These are phyloP conservation scores for Drosophila azteca DNA, from an alignment of 1,140 invertebrate genomes.

Conservation along the genomic window DNA sequence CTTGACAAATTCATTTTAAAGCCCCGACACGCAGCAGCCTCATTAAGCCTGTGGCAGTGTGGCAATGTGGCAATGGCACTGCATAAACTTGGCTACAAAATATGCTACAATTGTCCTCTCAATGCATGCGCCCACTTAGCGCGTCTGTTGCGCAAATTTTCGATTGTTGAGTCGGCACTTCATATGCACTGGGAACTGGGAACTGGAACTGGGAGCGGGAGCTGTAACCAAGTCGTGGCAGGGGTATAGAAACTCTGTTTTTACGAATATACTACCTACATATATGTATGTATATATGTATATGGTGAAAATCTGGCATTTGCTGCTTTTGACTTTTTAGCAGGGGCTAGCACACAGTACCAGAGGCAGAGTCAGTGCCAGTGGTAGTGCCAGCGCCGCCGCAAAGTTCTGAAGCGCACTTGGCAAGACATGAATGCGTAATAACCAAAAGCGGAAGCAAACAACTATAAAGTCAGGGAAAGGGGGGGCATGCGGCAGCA, in stretches of 20 bases:
- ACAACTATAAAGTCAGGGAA: constrained; percentile 75
- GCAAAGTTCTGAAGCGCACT: constrained; percentile 78
- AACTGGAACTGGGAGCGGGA: constrained; percentile 23
- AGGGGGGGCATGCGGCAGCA: constrained; percentile 22
- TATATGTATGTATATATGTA: constrained; percentile 24
- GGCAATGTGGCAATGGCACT: constrained; percentile 27
- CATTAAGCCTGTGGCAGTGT: constrained; percentile 41
- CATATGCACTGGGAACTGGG: constrained; percentile 53
- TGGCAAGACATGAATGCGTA: constrained; percentile 80
- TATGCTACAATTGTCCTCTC: constrained; percentile 66
- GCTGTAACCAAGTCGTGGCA: constrained; percentile 17
- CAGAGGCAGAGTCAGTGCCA: constrained; percentile 1
- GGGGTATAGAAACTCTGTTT: constrained; percentile 31
- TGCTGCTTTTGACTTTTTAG: constrained; percentile 77
- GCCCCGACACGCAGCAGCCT: constrained; percentile 18
- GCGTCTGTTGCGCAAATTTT: constrained; percentile 78
- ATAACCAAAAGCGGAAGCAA: constrained; percentile 81
- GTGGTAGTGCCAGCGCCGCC: constrained; percentile 19
- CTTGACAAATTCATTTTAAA: constrained; percentile 29
- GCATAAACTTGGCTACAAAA: constrained; percentile 65
- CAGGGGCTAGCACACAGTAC: constrained; percentile 7
- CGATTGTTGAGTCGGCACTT: constrained; percentile 79
- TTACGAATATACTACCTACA: neutral
- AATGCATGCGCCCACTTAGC: constrained; percentile 65
- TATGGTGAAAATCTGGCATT: constrained; percentile 73